Base-by-base conservation (phyloP, 2,113 vertebrate species). In the Rhineura floridana region DNA sequence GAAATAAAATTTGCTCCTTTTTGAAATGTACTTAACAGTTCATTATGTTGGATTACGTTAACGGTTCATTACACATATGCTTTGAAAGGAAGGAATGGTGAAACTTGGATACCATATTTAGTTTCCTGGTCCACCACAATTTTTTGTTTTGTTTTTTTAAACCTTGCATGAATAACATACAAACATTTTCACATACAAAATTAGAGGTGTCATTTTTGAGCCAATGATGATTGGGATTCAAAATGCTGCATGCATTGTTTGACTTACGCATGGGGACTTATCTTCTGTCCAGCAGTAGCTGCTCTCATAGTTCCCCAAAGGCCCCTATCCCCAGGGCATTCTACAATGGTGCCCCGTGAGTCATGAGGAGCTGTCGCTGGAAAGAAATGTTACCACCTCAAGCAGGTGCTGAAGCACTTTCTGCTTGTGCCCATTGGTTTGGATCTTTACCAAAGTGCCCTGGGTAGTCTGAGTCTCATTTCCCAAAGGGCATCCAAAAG, bases 1-100 rank as follows among this genome's bases (percentile, higher is more conserved):
- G 65, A 81, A 92, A 89, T 36, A 44, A 75, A 5, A 1, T 0
- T 72, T 76, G 39, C 7, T 62, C 39, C 5, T 19, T 67, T 87
- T 55, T 89, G 73, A 87, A 90, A 85, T 84, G 11, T 69, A 2
- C 30, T 91, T 91, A 67, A n/a, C 42, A 82, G 30, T 75, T 81
- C 50, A 73, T 87, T 73, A 63, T 44, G 28, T 46, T 82, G 39
- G 42, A 75, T 87, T 82, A 63, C 3, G 63, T 82, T 62, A 75
- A 25, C 55, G 63, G 42, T 75, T 85, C 19, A 73, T 62, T 70
- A 87, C 28, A 87, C 8, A 48, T 4, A 84, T 28, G 33, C 52
- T 63, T 75, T 82, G 42, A 73, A 62, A 87, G 80, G 69, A 73
- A 63, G 42, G 67, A 46, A 48, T 11, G 28, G 12, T 59, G 52